Conservation (phyloP, 2,797 vertebrate genomes). For the Hydrophis major region DNA sequence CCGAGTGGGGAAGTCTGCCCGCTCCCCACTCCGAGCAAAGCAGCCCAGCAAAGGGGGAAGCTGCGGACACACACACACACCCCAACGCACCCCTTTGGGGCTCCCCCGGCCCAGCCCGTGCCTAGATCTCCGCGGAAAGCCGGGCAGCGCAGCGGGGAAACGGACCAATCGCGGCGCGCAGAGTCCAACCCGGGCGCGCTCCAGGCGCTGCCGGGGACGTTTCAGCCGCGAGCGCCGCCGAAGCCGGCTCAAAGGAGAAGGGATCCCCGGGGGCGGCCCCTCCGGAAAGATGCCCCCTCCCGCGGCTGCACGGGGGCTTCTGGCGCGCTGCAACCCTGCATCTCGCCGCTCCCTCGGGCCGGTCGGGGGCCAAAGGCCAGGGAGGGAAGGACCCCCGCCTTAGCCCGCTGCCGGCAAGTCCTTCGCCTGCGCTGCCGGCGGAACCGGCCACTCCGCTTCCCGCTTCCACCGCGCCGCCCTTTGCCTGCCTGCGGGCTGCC, state of each 20-base stretch:
- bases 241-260: background rate
- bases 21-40: background rate
- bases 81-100: background rate
- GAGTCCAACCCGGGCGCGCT: background rate
- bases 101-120: background rate
- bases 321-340: background rate
- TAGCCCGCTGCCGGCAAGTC: too few species aligned
- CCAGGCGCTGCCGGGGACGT: background rate
- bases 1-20: too few species aligned
- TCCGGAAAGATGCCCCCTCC: background rate
- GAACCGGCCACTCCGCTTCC: background rate
- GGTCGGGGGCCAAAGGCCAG: background rate
- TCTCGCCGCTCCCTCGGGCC: background rate
- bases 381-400: background rate
- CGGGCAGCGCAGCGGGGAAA: background rate
- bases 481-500: background rate
- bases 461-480: background rate
- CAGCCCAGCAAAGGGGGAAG: background rate
- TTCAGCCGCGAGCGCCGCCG: background rate
- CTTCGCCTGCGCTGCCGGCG: too few species aligned
- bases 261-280: background rate
- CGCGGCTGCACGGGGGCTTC: background rate
- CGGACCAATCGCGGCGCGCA: background rate
- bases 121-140: background rate
- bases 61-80: accelerated